Base-by-base conservation (phyloP, 2,113 vertebrate species). In the Aramus guarauna region DNA sequence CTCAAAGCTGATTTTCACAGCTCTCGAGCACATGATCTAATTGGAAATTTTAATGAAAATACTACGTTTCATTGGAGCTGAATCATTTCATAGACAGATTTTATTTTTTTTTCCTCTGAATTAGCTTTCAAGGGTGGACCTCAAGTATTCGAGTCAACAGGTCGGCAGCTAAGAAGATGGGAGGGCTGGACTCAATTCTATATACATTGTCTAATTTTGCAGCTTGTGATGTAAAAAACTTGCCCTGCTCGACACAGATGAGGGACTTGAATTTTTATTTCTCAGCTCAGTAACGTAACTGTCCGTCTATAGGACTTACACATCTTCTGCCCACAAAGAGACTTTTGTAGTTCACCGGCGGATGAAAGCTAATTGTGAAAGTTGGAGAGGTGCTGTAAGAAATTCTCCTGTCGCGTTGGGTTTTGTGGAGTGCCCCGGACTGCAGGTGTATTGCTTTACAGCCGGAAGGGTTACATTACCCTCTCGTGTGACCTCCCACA, bases 401-500 rank as follows among this genome's bases (percentile, higher is more conserved):
- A 75, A 37, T 19, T n/a, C 69, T 67, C 7, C 41, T 37, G 41
- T 74, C 2, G 1, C 1, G 0, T 0, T 23, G 74, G 20, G 60
- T 12, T 71, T 47, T 55, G n/a, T 13, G 56, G 52, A 74, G 93
- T 55, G 21, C 8, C 55, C 60, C 5, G 2, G 36, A 11, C 34
- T 29, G 27, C 82, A 55, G 81, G 62, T 41, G 48, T 43, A 45
- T 24, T 56, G 47, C 43, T 32, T 52, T 56, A 8, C 23, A 89
- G 37, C 21, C 1, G 0, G 32, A 59, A 88, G 32, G 59, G 15
- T 23, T 12, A 17, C 21, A 1, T 45, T 43, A n/a, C 69, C 20
- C 0, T n/a, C 73, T 30, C 0, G 0, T 5, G 36, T 78, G 60
- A 66, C 76, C 75, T 92, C 39, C 68, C 0, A 0, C 27, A 4